phyloP scores from a whole-genome alignment of 1,140 invertebrate genomes.

The Drosophila auraria region DNA sequence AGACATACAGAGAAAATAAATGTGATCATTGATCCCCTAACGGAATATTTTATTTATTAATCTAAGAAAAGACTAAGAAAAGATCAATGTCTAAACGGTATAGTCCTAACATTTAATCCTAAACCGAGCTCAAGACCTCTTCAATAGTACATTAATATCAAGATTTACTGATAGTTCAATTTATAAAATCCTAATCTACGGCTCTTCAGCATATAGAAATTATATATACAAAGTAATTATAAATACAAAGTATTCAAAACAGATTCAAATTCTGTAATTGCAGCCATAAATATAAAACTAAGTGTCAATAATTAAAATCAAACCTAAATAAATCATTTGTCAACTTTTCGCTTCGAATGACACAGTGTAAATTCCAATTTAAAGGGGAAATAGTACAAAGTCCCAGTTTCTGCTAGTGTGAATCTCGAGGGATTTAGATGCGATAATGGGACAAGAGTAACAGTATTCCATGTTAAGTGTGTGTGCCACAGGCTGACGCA shows the following conservation, averaged over 20 bases:
- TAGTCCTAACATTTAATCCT: neutral
- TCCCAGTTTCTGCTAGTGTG: conserved; percentile 6
- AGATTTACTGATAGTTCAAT: neutral
- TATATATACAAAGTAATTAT: neutral
- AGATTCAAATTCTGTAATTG: neutral
- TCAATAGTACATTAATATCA: too few relatives aligned
- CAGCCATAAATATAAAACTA: neutral
- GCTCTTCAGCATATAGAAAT: too few relatives aligned
- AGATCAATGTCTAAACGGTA: too few relatives aligned
- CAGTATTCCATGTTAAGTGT: conserved; percentile 55
- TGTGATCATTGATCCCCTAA: neutral
- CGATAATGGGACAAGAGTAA: conserved; percentile 31
- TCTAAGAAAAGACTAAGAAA: too few relatives aligned
- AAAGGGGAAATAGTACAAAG: neutral
- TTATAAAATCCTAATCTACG: neutral
- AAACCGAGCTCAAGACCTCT: neutral
- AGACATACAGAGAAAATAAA: neutral
- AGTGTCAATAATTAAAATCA: neutral
- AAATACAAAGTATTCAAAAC: neutral
- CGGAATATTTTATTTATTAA: neutral
- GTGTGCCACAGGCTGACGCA: conserved; percentile 65
- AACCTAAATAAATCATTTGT: neutral
- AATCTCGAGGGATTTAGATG: conserved; percentile 18
- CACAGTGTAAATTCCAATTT: neutral
- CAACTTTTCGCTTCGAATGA: too few relatives aligned